Evolutionary conservation across 2,888 invertebrate species (phyloP), one percentile per base, ranked within the genome.

Genomic region (Ctena decussata): DNA sequence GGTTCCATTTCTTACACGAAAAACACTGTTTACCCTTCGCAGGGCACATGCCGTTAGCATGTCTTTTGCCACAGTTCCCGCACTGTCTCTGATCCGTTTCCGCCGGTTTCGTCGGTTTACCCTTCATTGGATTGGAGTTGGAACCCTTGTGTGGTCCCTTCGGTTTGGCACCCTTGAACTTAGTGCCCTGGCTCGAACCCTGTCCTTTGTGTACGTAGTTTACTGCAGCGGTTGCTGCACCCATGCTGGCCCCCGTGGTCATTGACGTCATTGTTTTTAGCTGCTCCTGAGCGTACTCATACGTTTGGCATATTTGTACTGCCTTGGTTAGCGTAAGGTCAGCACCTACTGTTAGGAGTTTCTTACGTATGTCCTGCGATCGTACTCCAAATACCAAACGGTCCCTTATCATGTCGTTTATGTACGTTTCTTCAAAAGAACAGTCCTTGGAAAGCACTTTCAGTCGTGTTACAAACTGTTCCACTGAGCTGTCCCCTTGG

Each of bases 371-470:
- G 8, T 72, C 18, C 11, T 72, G 72, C 6, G 41, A 41, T 11
- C 15, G 3, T 27, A 72, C 18, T 1, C 72, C 72, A 44, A 72
- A 72, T 24, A 72, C 72, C 18, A 72, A 11, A 1, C 44, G n/a
- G 70, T 77, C 77, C n/a, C 77, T 46, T 0, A 77, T 70, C 70
- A 77, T 44, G n/a, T 74, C 73, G 21, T 49, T 37, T 35, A 73
- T 41, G 37, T 77, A 70, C 41, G 46, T 27, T 2, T 41, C 75
- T 18, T 44, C 73, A 41, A 73, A 74, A 0, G 60, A 30, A 53
- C 80, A 80, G 57, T 80, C 75, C 35, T 65, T 65, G 2, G 77
- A 72, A 12, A 74, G n/a, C 18, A 80, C 70, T 49, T 81, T 77
- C 12, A 84, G 46, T 21, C 73, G 49, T 24, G 80, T 80, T 11